Base-by-base conservation (phyloP, 2,888 invertebrate genomes). In the Ceraclea dissimilis region DNA sequence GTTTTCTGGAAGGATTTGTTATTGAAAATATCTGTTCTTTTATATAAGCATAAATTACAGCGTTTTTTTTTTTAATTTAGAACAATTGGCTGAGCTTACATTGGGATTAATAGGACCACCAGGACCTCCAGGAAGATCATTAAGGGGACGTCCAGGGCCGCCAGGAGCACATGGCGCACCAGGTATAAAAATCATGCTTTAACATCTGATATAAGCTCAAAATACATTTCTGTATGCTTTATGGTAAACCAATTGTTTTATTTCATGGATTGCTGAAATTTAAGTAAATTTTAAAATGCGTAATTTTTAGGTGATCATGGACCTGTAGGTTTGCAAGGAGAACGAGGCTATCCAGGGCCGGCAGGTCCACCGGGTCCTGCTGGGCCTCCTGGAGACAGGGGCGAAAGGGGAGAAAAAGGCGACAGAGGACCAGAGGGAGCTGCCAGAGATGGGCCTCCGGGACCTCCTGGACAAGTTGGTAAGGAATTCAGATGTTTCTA, bases 341-440 rank as follows among this genome's bases (percentile, higher is more conserved):
- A 67, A 44, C 76, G 80, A 65, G 91, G 90, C 16, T 85, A 84
- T 60, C 83, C 86, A 39, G 90, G 90, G 1, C 78, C 81, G 60
- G 76, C 83, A 2, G 92, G 91, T 0, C 74, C 79, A 39, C 80
- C 82, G 2, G 91, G 91, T 2, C 68, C 81, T 51, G 81, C 83
- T 0, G 90, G 90, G 1, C 70, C 71, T 10, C 70, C 72, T 1
- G 90, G 90, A 1, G 67, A 71, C 0, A 67, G 74, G 5, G 88
- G 89, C 1, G 83, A 83, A 63, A 78, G 81, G 61, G 89, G 89
- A 0, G 84, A 85, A 57, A 87, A 85, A 66, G 91, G 91, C 0
- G 88, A 88, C 17, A 73, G 83, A 63, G 88, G 82, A 0, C 73
- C 79, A 0, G 83, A 86, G 66, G 92, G 91, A 0, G 71, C 85